These are phyloP conservation scores for Pristionchus exspectatus DNA, from an alignment of 2,888 invertebrate species.

Conservation along the genomic window DNA sequence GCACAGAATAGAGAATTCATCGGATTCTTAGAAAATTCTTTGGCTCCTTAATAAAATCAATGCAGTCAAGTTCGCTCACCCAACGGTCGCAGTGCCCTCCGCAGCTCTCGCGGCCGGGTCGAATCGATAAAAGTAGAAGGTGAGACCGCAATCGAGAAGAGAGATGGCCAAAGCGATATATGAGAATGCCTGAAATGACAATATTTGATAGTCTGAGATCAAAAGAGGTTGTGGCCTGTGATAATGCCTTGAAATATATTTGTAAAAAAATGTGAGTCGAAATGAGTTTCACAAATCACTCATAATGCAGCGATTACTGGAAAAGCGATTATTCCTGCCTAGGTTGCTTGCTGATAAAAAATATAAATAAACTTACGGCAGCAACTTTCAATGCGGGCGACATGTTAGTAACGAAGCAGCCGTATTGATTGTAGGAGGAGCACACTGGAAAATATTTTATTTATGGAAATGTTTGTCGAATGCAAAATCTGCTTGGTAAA, in stretches of 20 bases:
- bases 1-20: neutral
- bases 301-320: neutral
- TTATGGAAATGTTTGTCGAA: neutral
- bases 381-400: conserved; percentile 58
- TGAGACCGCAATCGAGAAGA: conserved; percentile 56
- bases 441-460: conserved; percentile 37
- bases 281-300: neutral
- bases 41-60: neutral
- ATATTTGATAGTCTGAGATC: neutral
- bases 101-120: conserved; percentile 12
- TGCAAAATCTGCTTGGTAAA: no score
- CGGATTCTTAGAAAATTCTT: no score
- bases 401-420: conserved; percentile 57
- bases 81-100: neutral
- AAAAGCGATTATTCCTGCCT: no score
- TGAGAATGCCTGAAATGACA: conserved; percentile 56
- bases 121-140: conserved; percentile 55
- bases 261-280: no score
- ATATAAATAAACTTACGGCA: conserved; percentile 52
- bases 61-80: neutral
- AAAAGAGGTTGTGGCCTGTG: neutral
- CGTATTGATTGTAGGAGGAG: conserved; percentile 57
- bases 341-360: neutral
- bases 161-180: conserved; percentile 57
- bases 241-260: no score